phyloP scores from a whole-genome alignment of 2,888 invertebrate species.

The Lithodes maja region DNA sequence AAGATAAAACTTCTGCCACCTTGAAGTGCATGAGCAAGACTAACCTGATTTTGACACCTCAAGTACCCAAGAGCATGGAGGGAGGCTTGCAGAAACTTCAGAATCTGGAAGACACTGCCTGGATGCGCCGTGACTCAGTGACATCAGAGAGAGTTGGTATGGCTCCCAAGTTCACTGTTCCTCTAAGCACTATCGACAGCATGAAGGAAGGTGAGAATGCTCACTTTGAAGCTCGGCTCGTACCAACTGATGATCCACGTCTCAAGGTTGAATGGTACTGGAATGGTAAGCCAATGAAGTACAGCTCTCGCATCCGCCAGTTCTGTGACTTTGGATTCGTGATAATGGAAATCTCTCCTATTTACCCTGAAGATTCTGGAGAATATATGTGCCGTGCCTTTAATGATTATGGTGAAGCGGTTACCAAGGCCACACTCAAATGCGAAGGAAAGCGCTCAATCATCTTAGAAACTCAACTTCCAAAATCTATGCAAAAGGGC shows the following conservation, averaged over 20 bases:
- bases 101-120: conserved; percentile 91
- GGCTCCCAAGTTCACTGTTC: conserved; percentile 93
- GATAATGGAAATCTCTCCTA: conserved; percentile 96
- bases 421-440: conserved; percentile 75
- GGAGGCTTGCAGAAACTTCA: conserved; percentile 95
- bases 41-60: conserved; percentile 92
- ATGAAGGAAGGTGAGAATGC: conserved; percentile 93
- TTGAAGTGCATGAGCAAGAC: conserved; percentile 92
- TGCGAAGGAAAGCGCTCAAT: conserved; percentile 84
- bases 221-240: conserved; percentile 92
- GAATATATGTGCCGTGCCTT: conserved; percentile 83
- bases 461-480: conserved; percentile 92
- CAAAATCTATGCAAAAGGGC: conserved; percentile 94
- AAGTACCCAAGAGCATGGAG: conserved; percentile 95
- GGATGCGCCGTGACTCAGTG: conserved; percentile 84
- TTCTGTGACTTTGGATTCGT: conserved; percentile 99
- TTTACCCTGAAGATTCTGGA: conserved; percentile 96
- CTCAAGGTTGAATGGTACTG: conserved; percentile 94
- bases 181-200: conserved; percentile 89
- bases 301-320: conserved; percentile 94
- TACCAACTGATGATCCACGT: conserved; percentile 92
- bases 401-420: conserved; percentile 93
- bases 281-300: conserved; percentile 91
- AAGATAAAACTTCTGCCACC: conserved; percentile 88
- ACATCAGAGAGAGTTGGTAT: conserved; percentile 85